Evolutionary conservation across 2,888 invertebrate genomes (phyloP).

Genomic region (Stramonita haemastoma): DNA sequence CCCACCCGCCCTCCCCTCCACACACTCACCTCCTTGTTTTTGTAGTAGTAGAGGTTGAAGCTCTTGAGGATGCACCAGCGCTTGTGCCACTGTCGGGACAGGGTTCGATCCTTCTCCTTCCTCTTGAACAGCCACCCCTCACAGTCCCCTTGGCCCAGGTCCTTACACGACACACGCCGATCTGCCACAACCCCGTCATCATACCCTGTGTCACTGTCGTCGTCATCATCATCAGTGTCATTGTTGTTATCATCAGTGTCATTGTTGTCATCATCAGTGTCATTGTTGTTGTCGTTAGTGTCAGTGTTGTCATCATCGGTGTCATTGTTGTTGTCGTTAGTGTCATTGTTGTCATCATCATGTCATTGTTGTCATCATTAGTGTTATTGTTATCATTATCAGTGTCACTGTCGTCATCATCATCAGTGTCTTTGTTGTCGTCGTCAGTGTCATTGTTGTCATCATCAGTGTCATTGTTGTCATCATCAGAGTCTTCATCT

Average conservation of each 20-base stretch:
- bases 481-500: not conserved
- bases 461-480: too few species aligned
- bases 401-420: not conserved
- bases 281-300: too few species aligned
- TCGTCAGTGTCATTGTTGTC: too few species aligned
- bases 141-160: slow-evolving; percentile 86
- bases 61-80: slow-evolving; percentile 88
- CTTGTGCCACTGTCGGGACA: slow-evolving; percentile 83
- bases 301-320: not conserved
- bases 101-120: slow-evolving; percentile 83
- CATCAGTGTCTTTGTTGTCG: too few species aligned
- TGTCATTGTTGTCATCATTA: not conserved
- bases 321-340: not conserved
- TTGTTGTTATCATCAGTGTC: not conserved
- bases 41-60: slow-evolving; percentile 85
- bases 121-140: slow-evolving; percentile 88
- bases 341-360: not conserved
- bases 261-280: not conserved
- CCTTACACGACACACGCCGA: slow-evolving; percentile 86
- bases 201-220: not conserved
- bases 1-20: not conserved
- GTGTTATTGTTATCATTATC: too few species aligned
- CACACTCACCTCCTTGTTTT: slow-evolving; percentile 77
- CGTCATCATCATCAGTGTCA: slow-evolving; percentile 80
- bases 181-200: slow-evolving; percentile 67